phyloP scores from a whole-genome alignment of 2,113 vertebrate species.

The Apeltes quadracus region DNA sequence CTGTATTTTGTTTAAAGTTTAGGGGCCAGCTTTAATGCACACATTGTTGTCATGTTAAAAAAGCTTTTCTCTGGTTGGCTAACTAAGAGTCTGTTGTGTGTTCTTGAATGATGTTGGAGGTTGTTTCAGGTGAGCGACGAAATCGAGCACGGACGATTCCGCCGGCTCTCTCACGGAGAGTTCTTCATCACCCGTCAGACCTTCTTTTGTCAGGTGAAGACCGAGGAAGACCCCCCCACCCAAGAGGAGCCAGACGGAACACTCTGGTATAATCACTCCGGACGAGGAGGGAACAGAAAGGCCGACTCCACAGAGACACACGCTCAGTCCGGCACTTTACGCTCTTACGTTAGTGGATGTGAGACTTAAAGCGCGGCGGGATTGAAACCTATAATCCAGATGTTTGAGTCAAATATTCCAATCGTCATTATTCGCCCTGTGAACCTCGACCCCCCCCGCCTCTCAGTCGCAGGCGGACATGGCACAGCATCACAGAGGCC shows the following conservation, averaged over 20 bases:
- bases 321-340: no score
- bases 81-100: no score
- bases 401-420: not conserved
- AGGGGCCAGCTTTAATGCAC: no score
- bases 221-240: not conserved
- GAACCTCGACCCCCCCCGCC: constrained; percentile 12
- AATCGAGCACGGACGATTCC: not conserved
- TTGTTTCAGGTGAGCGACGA: not conserved
- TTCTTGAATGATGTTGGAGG: no score
- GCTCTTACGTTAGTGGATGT: no score
- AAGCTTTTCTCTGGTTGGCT: no score
- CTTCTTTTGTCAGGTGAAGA: constrained; percentile 49
- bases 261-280: constrained; percentile 15
- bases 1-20: no score
- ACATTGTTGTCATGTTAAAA: no score
- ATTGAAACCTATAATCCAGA: no score
- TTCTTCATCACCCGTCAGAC: not conserved
- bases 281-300: no score
- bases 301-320: no score
- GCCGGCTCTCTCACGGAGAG: not conserved
- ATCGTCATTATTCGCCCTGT: not conserved
- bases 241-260: constrained; percentile 3
- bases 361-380: no score
- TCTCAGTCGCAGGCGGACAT: constrained; percentile 52
- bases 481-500: constrained; percentile 69